Base-by-base conservation (phyloP, 2,113 vertebrate genomes). In the Rhizomys pruinosus region DNA sequence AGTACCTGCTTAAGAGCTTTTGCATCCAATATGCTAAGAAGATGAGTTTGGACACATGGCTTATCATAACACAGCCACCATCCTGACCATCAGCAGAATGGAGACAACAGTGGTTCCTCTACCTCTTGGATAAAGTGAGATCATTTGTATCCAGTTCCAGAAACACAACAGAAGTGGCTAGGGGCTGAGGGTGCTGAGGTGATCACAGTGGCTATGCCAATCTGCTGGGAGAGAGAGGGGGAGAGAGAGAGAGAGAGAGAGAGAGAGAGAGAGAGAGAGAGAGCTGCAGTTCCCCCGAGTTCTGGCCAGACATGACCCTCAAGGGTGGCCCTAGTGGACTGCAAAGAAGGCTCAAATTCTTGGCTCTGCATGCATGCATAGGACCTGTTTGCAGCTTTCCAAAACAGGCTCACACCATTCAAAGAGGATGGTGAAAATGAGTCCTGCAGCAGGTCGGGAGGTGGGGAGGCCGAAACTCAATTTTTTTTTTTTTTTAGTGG, bases 381-480 rank as follows among this genome's bases (percentile, higher is more conserved):
- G 37, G 85, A 68, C 92, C 88, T 2, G 19, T 93, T 91, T 89
- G 82, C 63, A 82, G 69, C 86, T 78, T 71, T 95, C 87, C 90
- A 68, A 92, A 85, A 69, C 92, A n/a, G 73, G 76, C 80, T 96
- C 37, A 57, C 84, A n/a, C 55, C 88, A 92, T 91, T 97, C 85
- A 90, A 92, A 92, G 72, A 71, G 32, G 55, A 85, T 88, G 1
- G 1, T 94, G 95, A 94, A 95, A 93, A 92, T 80, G 81, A 90
- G 71, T 91, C 81, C 79, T 0, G 0, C 13, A 23, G 55, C 73
- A 72, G 61, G 32, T 59, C 0, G 0, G 66, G 72, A 81, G 68
- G 42, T 32, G 59, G 66, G 37, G 13, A 91, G 80, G 80, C 11
- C 0, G 4, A 93, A 61, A 86, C 52, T 76, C 79, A 80, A 23